Evolutionary conservation across 2,113 vertebrate genomes (phyloP).

Genomic region (Syngnathoides biaculeatus): DNA sequence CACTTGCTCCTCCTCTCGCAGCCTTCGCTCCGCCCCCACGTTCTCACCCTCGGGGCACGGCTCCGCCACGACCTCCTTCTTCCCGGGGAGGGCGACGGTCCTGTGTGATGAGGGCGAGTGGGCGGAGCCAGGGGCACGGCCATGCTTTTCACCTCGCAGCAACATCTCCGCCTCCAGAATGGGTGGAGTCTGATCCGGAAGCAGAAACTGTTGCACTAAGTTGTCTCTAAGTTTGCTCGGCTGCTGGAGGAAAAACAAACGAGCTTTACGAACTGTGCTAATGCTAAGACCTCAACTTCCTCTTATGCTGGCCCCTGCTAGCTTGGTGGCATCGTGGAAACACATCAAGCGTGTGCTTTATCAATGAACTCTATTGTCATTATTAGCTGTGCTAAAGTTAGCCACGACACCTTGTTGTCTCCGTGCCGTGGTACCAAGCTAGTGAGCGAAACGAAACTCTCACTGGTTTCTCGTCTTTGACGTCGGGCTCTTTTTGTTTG

Average conservation of each 20-base stretch:
- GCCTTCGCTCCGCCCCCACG: conserved; percentile 10
- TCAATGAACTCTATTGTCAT: too few species aligned
- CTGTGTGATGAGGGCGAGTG: conserved; percentile 17
- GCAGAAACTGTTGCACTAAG: conserved; percentile 73
- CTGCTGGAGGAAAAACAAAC: conserved; percentile 33
- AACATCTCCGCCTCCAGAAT: conserved; percentile 66
- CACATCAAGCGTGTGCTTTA: neutral
- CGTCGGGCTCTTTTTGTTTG: conserved; percentile 71
- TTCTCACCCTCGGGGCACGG: conserved; percentile 2
- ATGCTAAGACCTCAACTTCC: neutral
- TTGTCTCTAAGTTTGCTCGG: conserved; percentile 66
- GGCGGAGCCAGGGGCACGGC: conserved; percentile 40
- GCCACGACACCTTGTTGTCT: too few species aligned
- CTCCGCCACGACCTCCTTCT: conserved; percentile 22
- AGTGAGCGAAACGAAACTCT: neutral
- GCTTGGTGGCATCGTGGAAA: neutral
- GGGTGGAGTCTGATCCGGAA: conserved; percentile 64
- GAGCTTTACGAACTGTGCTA: neutral
- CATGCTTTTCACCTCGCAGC: conserved; percentile 35
- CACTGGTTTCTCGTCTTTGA: conserved; percentile 68
- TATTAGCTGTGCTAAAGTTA: too few species aligned
- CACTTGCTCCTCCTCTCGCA: conserved; percentile 6
- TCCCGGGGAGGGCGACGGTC: neutral
- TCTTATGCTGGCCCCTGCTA: too few species aligned
- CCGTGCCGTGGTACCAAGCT: neutral